Base-by-base conservation (phyloP, 1,140 invertebrate species). In the Pseudoatta argentina region DNA sequence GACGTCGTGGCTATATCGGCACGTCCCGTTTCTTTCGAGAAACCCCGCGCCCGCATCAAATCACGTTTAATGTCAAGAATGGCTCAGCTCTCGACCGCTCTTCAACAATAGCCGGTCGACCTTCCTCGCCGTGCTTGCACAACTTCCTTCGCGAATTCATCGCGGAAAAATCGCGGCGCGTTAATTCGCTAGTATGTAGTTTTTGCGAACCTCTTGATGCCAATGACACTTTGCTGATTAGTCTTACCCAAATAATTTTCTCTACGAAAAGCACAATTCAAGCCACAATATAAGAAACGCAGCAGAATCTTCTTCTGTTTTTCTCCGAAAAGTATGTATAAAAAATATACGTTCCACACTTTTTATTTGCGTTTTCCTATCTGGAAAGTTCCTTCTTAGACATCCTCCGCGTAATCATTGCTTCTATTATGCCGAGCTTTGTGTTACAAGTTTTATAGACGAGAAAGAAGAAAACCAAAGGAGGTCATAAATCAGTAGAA, bases 41-140 rank as follows among this genome's bases (percentile, higher is more conserved):
- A 69, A 48, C 10, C 30, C 21, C 30, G 64, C 51, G 21, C 7
- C 34, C 78, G 66, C 78, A 64, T 71, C 57, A 71, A 57, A 57
- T 81, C 78, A 81, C 78, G 18, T 81, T 81, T 71, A 57, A 71
- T 44, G 66, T 81, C 78, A 71, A 81, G 78, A 81, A 81, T 71
- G 78, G 78, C 66, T 71, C 64, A 14, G 53, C 24, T 81, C 77
- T 81, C 77, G 34, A 34, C 51, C 73, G 39, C 34, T 48, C 44
- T 44, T 44, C 30, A 75, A 81, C 64, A 69, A 71, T 55, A 39
- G 24, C 27, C 16, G 48, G 48, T 16, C 64, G 51, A 71, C 34
- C 78, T 81, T 66, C 51, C 34, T 67, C 21, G 5, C 24, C 18
- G 24, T 21, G 27, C 21, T 57, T 18, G 67, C 78, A 69, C 48